These are phyloP conservation scores for Thymelicus sylvestris DNA, from an alignment of 2,888 invertebrate genomes.

Conservation along the genomic window DNA sequence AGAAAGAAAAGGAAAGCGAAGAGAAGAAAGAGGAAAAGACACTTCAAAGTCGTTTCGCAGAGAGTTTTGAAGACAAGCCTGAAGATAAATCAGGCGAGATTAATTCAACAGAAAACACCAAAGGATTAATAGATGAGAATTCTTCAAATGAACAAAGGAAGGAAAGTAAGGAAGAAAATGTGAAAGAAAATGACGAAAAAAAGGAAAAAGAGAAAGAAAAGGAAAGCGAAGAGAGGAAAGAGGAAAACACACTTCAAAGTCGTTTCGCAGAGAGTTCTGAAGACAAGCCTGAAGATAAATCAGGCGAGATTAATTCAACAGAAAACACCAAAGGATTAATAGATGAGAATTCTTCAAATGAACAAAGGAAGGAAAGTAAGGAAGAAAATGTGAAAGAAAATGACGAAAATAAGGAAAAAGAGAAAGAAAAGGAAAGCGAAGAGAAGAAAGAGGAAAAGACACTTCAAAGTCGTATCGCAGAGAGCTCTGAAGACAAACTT, in stretches of 20 bases:
- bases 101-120: too few species aligned
- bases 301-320: too few species aligned
- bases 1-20: neutral
- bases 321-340: too few species aligned
- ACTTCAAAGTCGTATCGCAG: neutral
- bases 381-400: too few species aligned
- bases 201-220: neutral
- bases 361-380: too few species aligned
- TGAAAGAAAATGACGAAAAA: neutral
- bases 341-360: too few species aligned
- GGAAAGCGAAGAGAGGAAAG: too few species aligned
- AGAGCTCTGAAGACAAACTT: neutral
- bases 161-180: neutral
- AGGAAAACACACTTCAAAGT: neutral
- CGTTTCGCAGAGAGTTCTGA: slow-evolving; percentile 5
- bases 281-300: neutral
- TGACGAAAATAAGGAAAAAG: neutral
- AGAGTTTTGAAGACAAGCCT: neutral
- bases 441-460: neutral
- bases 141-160: too few species aligned
- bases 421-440: neutral
- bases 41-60: neutral
- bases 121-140: too few species aligned
- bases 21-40: neutral
- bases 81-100: too few species aligned